These are phyloP conservation scores for human (Homo sapiens) DNA, from an alignment of 2,113 vertebrate species.

Conservation along the genomic window DNA sequence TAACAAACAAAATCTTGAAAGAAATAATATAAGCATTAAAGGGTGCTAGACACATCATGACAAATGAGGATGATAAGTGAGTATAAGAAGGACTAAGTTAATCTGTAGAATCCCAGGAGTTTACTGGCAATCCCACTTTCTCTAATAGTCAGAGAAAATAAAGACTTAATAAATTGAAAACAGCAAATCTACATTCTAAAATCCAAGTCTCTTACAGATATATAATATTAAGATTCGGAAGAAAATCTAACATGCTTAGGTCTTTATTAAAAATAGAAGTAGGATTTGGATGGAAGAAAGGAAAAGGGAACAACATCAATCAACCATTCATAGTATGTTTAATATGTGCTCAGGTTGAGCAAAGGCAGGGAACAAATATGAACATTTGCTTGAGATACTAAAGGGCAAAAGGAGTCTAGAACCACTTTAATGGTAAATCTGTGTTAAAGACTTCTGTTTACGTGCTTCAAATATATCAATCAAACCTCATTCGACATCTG, in stretches of 20 bases:
- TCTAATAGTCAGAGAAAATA: neutral
- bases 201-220: neutral
- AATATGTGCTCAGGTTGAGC: neutral
- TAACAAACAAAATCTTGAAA: neutral
- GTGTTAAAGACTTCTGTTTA: neutral
- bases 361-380: constrained; percentile 9
- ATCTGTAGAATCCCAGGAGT: neutral
- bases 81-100: neutral
- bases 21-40: neutral
- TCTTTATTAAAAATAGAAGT: constrained; percentile 10
- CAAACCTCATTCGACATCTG: neutral
- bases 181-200: neutral
- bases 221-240: neutral
- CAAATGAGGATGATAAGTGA: neutral
- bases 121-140: neutral
- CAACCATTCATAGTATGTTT: neutral
- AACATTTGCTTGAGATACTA: neutral
- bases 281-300: neutral
- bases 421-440: neutral
- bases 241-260: neutral
- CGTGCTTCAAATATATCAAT: neutral
- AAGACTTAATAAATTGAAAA: constrained; percentile 13
- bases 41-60: neutral
- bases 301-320: neutral
- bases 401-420: neutral